Base-by-base conservation (phyloP, 1,140 invertebrate species). In the Pseudomyrmex concolor region DNA sequence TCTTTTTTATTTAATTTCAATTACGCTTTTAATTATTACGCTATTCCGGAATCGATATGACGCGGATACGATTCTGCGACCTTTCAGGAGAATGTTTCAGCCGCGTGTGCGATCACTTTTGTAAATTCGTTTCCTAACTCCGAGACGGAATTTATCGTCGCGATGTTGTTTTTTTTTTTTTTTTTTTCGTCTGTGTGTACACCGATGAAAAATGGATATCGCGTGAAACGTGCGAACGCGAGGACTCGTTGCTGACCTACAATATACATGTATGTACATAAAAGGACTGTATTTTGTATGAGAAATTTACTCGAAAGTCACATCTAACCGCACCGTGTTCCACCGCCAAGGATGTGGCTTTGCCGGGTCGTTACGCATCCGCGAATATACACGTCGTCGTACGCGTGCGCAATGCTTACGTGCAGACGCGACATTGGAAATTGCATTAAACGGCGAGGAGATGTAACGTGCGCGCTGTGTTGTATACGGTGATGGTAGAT, bases 351-450 rank as follows among this genome's bases (percentile, higher is more conserved):
- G 15, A 10, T 17, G 22, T 25, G 19, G 43, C 22, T 10, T 25
- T 50, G 54, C 15, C n/a, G 7, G 15, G n/a, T 57, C 67, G 48
- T 55, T 59, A 82, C 63, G 68, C 34, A 57, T 68, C 64, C 55
- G 68, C 62, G 15, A 34, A 34, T 34, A 34, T 34, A 34, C 34
- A 34, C 34, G 34, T 34, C 34, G 5, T 34, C 51, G 19, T 76
- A 50, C 43, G 62, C 51, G 34, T 22, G 67, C 5, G 43, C 70
- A 7, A 7, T 5, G 85, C 48, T 87, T 85, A 73, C 67, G 70
- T 63, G 76, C 67, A 51, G 68, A 83, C 85, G 74, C 71, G 86
- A 64, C 88, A 59, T 81, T 76, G 84, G 67, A 89, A 89, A 91
- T 89, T 87, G 68, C 82, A 87, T 88, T 88, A 81, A 90, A 83